A percentile compares a stretch with the other conserved stretches of the same genome.
phyloP scores from a whole-genome alignment of 2,113 vertebrate genomes.

The Phrynosoma platyrhinos region DNA sequence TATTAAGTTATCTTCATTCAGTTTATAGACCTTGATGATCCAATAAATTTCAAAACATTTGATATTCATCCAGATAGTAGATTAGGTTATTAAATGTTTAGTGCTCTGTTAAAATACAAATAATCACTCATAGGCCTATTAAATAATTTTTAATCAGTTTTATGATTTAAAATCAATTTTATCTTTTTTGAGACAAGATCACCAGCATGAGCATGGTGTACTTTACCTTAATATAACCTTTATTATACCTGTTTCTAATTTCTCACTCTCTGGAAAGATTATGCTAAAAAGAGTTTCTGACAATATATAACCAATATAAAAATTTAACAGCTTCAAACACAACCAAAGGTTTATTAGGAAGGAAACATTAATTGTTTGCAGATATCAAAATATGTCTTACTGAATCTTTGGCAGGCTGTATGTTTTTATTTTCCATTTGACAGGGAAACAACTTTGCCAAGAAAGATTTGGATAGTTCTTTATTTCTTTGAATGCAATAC shows the following conservation, averaged over 20 bases:
- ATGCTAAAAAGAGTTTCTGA: slow-evolving; percentile 21
- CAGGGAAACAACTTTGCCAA: slow-evolving; percentile 12
- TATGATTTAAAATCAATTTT: background rate
- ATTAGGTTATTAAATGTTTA: background rate
- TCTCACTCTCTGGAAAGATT: background rate
- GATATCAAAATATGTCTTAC: background rate
- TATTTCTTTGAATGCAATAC: slow-evolving; percentile 27
- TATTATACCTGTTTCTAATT: background rate
- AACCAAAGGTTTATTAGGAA: background rate
- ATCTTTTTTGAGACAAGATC: background rate
- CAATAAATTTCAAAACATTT: background rate
- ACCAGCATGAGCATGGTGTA: background rate
- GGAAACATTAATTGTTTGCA: background rate
- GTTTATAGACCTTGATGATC: background rate
- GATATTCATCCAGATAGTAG: background rate
- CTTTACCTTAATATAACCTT: background rate
- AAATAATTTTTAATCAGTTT: background rate
- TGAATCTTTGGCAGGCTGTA: slow-evolving; percentile 23
- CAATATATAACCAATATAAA: slow-evolving; percentile 19
- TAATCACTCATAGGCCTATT: background rate
- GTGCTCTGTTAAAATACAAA: background rate
- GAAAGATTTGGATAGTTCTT: slow-evolving; percentile 10
- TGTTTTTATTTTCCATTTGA: slow-evolving; percentile 20
- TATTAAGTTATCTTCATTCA: background rate
- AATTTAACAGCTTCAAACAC: slow-evolving; percentile 7